phyloP scores from a whole-genome alignment of 2,113 vertebrate genomes.

The Anarhynchus alexandrinus region DNA sequence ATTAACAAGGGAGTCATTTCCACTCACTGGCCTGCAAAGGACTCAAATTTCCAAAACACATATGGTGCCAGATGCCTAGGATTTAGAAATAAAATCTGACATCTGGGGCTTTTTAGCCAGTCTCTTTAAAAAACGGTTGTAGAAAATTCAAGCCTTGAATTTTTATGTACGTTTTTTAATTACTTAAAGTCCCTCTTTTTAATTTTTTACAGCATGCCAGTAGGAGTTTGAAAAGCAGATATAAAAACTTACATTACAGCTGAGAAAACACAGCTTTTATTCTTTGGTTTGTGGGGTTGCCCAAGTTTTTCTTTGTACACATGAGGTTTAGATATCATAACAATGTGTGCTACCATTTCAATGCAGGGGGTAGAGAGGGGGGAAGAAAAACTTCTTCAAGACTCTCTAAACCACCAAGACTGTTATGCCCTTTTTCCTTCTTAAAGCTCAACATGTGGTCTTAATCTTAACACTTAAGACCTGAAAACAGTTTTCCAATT shows the following conservation, averaged over 20 bases:
- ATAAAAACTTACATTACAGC: constrained; percentile 89
- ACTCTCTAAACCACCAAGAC: constrained; percentile 69
- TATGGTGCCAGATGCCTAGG: constrained; percentile 79
- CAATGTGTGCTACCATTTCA: constrained; percentile 71
- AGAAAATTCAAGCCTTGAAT: constrained; percentile 72
- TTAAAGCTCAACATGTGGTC: constrained; percentile 85
- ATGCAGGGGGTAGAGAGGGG: constrained; percentile 36
- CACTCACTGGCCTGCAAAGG: constrained; percentile 71
- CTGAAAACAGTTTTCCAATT: constrained; percentile 90
- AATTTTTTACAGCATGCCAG: constrained; percentile 78
- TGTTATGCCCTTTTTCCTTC: constrained; percentile 66
- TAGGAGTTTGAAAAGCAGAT: constrained; percentile 76
- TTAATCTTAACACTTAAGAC: constrained; percentile 82
- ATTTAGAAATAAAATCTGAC: constrained; percentile 81
- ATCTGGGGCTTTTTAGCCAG: constrained; percentile 81
- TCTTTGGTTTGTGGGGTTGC: constrained; percentile 84
- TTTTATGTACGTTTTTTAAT: constrained; percentile 79
- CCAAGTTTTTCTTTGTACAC: constrained; percentile 83
- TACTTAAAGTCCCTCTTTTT: constrained; percentile 78
- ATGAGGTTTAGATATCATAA: constrained; percentile 79
- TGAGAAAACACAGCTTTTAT: constrained; percentile 86
- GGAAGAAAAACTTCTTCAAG: constrained; percentile 18
- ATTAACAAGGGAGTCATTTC: constrained; percentile 75
- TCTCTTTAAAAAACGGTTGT: constrained; percentile 77
- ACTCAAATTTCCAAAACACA: constrained; percentile 78